Evolutionary conservation across 2,888 invertebrate genomes (phyloP).

Genomic region (Hydropsyche betteni): DNA sequence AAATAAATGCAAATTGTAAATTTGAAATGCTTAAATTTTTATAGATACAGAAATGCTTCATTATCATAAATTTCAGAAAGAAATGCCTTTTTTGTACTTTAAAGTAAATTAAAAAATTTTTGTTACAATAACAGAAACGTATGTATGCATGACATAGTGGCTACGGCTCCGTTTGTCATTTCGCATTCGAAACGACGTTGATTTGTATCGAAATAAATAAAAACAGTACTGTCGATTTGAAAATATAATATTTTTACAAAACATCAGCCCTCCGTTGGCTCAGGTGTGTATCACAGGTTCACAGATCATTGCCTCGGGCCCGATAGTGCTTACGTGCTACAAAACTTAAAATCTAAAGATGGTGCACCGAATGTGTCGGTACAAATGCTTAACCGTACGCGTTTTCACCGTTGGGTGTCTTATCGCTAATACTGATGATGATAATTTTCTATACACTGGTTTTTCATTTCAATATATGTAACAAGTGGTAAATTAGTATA

Average conservation of each 20-base stretch:
- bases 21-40: too few relatives aligned
- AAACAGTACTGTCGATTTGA: conserved; percentile 1
- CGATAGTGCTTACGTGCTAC: conserved; percentile 43
- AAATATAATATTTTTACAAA: conserved; percentile 27
- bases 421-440: conserved; percentile 43
- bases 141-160: conserved; percentile 3
- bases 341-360: conserved; percentile 40
- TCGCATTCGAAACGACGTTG: neutral
- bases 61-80: too few relatives aligned
- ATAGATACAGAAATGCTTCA: too few relatives aligned
- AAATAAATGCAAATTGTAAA: too few relatives aligned
- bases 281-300: conserved; percentile 51
- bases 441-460: conserved; percentile 45
- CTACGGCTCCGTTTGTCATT: neutral
- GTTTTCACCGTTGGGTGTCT: conserved; percentile 29
- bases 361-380: conserved; percentile 33
- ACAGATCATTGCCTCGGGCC: conserved; percentile 52
- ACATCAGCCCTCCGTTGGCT: conserved; percentile 49
- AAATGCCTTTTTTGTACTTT: neutral
- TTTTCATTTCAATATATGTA: conserved; percentile 35
- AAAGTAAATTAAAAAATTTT: conserved; percentile 17
- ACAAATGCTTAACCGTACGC: conserved; percentile 41
- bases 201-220: conserved; percentile 7
- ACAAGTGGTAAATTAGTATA: conserved; percentile 37
- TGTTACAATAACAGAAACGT: neutral